Evolutionary conservation across 2,113 vertebrate species (phyloP).

Genomic region (Macquaria ambigua): DNA sequence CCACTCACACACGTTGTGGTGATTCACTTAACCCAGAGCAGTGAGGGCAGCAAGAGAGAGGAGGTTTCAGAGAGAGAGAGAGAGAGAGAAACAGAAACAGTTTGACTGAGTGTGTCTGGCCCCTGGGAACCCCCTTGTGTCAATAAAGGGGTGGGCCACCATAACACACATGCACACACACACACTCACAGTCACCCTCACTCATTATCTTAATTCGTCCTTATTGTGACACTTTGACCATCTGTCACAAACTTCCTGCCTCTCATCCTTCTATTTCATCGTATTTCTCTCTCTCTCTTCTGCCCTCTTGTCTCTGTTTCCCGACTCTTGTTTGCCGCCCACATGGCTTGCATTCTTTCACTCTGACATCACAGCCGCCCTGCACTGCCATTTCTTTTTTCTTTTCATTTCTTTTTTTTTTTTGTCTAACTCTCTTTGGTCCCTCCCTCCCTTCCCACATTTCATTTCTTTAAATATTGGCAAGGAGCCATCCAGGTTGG

Average conservation of each 20-base stretch:
- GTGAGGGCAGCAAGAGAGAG: constrained; percentile 7
- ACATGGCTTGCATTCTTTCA: constrained; percentile 78
- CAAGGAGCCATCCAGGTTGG: too few species aligned
- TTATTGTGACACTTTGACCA: constrained; percentile 42
- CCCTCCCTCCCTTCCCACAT: not conserved
- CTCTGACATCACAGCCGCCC: constrained; percentile 76
- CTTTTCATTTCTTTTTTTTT: not conserved
- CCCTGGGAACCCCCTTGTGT: constrained; percentile 53
- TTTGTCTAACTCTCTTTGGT: constrained; percentile 10
- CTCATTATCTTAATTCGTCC: constrained; percentile 14
- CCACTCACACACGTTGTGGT: constrained; percentile 2
- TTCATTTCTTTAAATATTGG: not conserved
- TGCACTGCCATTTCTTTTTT: constrained; percentile 53
- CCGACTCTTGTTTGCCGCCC: constrained; percentile 62
- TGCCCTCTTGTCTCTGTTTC: constrained; percentile 33
- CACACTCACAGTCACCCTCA: too few species aligned
- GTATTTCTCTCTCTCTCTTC: constrained; percentile 6
- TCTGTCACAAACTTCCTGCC: constrained; percentile 54
- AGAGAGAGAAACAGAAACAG: constrained; percentile 15
- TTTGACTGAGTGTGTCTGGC: constrained; percentile 28
- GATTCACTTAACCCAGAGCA: constrained; percentile 26
- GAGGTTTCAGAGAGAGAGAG: constrained; percentile 20
- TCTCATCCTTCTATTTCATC: constrained; percentile 15
- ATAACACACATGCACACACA: not conserved
- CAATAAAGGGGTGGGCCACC: constrained; percentile 12